Evolutionary conservation across 2,888 invertebrate species (phyloP).

Genomic region (Aelia acuminata): DNA sequence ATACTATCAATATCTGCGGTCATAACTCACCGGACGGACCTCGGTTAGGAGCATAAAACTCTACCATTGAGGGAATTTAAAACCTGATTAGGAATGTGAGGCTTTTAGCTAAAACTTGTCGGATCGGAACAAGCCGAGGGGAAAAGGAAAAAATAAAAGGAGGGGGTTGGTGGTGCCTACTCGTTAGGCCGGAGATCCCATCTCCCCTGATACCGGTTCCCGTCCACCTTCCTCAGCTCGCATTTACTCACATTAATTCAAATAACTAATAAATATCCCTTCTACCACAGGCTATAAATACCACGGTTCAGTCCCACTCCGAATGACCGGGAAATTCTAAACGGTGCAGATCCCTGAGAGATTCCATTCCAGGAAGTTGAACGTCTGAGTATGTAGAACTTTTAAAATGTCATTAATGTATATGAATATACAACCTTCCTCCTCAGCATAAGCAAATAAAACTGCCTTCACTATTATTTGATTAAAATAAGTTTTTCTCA

Average conservation of each 20-base stretch:
- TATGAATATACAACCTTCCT: no score
- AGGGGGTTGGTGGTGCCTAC: slow-evolving; percentile 41
- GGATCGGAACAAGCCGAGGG: background rate
- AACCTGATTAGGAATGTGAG: slow-evolving; percentile 43
- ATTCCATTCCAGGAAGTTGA: background rate
- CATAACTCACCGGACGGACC: background rate
- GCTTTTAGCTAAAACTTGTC: slow-evolving; percentile 48
- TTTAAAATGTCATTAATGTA: background rate
- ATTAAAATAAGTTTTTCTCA: no score
- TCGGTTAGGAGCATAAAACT: slow-evolving; percentile 7
- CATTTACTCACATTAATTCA: slow-evolving; percentile 42
- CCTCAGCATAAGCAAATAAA: no score
- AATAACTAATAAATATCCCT: slow-evolving; percentile 30
- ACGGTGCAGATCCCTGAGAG: background rate
- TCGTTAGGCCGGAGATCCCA: background rate
- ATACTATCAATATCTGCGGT: slow-evolving; percentile 9
- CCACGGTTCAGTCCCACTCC: background rate
- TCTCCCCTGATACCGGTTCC: slow-evolving; percentile 5
- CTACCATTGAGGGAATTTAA: slow-evolving; percentile 39
- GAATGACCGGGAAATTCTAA: background rate
- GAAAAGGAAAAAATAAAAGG: slow-evolving; percentile 10
- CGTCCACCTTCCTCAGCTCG: background rate
- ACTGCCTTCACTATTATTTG: no score
- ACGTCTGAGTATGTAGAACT: background rate
- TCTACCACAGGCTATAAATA: background rate